phyloP scores from a whole-genome alignment of 2,797 vertebrate genomes.

The Triplophysa bombifrons region DNA sequence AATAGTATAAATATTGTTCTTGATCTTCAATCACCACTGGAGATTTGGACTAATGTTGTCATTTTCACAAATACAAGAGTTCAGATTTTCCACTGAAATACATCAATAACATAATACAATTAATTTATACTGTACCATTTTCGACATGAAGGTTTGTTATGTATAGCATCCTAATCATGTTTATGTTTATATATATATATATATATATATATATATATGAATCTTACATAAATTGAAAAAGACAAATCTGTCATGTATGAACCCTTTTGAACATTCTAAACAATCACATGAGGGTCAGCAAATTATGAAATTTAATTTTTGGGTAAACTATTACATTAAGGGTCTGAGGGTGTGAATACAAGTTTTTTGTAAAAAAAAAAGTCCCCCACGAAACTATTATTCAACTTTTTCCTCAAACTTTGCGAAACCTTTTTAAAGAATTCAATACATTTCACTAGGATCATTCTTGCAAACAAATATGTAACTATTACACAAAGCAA shows the following conservation, averaged over 20 bases:
- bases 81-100: neutral
- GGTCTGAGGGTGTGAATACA: neutral
- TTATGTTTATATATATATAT: too few species aligned
- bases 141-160: neutral
- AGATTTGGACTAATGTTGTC: neutral
- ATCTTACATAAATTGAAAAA: neutral
- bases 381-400: neutral
- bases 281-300: neutral
- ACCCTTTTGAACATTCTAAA: neutral
- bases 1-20: too few species aligned
- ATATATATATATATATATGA: too few species aligned
- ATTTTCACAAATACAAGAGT: neutral
- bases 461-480: constrained; percentile 29
- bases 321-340: neutral
- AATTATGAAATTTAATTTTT: neutral
- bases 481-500: constrained; percentile 47
- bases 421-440: neutral
- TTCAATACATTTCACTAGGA: constrained; percentile 11
- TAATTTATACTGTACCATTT: neutral
- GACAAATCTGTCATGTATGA: neutral
- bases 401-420: neutral
- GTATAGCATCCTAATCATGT: neutral
- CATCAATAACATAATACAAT: neutral
- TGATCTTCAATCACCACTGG: neutral
- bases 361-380: too few species aligned